Evolutionary conservation across 2,797 vertebrate genomes (phyloP).

Genomic region (Meda fulgida): DNA sequence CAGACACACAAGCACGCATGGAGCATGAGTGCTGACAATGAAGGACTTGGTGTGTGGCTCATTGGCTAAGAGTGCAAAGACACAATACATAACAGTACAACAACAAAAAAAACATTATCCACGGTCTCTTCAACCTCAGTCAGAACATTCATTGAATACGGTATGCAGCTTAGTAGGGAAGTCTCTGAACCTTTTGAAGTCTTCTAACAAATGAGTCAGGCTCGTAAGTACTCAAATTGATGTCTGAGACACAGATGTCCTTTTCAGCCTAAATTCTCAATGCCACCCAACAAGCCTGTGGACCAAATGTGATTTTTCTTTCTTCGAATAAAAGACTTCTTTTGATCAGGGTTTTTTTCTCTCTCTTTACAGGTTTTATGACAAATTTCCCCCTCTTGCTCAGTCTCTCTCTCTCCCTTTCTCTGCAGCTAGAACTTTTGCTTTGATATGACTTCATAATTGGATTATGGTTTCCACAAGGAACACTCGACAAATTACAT

Average conservation of each 20-base stretch:
- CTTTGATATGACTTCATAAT: constrained; percentile 69
- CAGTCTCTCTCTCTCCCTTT: constrained; percentile 35
- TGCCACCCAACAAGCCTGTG: constrained; percentile 47
- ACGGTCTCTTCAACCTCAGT: constrained; percentile 7
- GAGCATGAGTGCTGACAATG: not conserved
- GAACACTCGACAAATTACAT: constrained; percentile 63
- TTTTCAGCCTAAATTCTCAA: constrained; percentile 55
- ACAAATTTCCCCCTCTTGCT: constrained; percentile 36
- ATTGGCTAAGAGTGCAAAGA: constrained; percentile 13
- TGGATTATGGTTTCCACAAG: constrained; percentile 62
- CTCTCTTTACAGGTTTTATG: constrained; percentile 32
- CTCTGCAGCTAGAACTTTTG: constrained; percentile 55
- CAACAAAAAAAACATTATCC: not conserved
- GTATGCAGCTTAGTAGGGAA: constrained; percentile 24
- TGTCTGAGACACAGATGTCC: constrained; percentile 55
- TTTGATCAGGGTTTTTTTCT: constrained; percentile 60
- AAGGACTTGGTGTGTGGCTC: not conserved
- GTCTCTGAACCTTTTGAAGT: constrained; percentile 54
- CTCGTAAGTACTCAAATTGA: constrained; percentile 58
- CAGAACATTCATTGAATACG: constrained; percentile 25
- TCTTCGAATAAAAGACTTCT: constrained; percentile 60
- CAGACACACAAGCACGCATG: not conserved
- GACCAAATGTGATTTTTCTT: constrained; percentile 57
- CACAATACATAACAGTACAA: constrained; percentile 23
- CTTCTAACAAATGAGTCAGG: constrained; percentile 54